Base-by-base conservation (phyloP, 2,888 invertebrate species). In the Mythimna lalbum region DNA sequence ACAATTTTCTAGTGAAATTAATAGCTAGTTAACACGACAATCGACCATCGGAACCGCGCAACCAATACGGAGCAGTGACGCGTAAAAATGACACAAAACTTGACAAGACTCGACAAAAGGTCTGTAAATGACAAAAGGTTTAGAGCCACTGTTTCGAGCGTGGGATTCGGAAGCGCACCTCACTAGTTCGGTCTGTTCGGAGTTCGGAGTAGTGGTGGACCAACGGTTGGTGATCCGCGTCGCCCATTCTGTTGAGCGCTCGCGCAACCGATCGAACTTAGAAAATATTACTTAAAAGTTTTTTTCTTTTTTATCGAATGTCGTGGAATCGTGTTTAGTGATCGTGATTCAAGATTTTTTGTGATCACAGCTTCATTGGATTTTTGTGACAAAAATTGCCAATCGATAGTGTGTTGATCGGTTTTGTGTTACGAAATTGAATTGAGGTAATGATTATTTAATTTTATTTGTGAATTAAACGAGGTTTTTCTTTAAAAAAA, bases 201-300 rank as follows among this genome's bases (percentile, higher is more conserved):
- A 82, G 80, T 72, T 78, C 73, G 71, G 57, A 82, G 90, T 88
- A 89, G 90, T 86, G 89, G 89, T 89, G 89, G 90, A 77, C 89
- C 86, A 87, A 87, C 87, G 87, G 89, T 87, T 91, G 89, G 87
- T 90, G 89, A 92, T 91, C 90, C 90, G 90, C 89, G 88, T 86
- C 86, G 89, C 90, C 89, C 90, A 93, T 91, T 92, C 89, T 73
- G 89, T 82, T 73, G 84, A 80, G 90, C 89, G 91, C 87, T 76
- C 90, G 90, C 90, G 89, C 83, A 76, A 76, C 73, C 83, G 80
- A 85, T 83, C 82, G 81, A 82, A 78, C 78, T 78, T 79, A 76
- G 66, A 82, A 82, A 74, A 79, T 62, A 19, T 49, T 49, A 49
- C 47, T n/a, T 49, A 52, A 14, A 14, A n/a, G 23, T 53, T 63